A percentile compares a stretch with the other conserved stretches of the same genome.
phyloP scores from a whole-genome alignment of 1,140 invertebrate genomes.

The Panagrolaimus sp. region DNA sequence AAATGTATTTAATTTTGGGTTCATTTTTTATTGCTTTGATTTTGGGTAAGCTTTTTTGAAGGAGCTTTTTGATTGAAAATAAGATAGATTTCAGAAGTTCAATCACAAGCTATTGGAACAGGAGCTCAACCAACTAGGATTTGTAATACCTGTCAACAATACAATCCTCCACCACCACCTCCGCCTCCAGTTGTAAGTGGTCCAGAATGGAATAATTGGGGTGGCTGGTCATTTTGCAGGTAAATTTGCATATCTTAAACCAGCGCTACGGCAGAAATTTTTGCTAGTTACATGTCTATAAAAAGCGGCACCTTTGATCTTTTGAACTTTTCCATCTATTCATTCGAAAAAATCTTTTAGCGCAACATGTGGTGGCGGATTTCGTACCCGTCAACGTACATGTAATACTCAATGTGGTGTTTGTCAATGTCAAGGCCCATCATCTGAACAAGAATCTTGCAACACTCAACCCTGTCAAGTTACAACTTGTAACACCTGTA shows the following conservation, averaged over 20 bases:
- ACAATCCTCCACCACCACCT: neutral
- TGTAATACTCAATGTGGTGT: constrained; percentile 8
- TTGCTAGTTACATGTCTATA: too few relatives aligned
- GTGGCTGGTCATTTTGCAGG: constrained; percentile 3
- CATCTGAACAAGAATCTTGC: constrained; percentile 1
- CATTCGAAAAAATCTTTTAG: too few relatives aligned
- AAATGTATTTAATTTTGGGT: too few relatives aligned
- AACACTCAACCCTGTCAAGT: neutral
- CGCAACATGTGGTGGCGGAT: neutral
- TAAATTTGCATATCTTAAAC: neutral
- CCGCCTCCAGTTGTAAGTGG: neutral
- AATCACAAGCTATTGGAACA: neutral
- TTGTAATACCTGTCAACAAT: neutral
- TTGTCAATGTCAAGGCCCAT: neutral
- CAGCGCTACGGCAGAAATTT: too few relatives aligned
- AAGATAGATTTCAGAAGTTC: too few relatives aligned
- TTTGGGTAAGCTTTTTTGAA: too few relatives aligned
- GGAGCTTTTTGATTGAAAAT: too few relatives aligned
- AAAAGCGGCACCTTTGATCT: too few relatives aligned
- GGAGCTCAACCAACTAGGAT: neutral
- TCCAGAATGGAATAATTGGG: neutral
- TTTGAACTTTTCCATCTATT: neutral
- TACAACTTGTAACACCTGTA: neutral
- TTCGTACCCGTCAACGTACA: neutral
- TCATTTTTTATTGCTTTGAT: too few relatives aligned